Evolutionary conservation across 1,140 invertebrate species (phyloP).

Genomic region (Araneus ventricosus): DNA sequence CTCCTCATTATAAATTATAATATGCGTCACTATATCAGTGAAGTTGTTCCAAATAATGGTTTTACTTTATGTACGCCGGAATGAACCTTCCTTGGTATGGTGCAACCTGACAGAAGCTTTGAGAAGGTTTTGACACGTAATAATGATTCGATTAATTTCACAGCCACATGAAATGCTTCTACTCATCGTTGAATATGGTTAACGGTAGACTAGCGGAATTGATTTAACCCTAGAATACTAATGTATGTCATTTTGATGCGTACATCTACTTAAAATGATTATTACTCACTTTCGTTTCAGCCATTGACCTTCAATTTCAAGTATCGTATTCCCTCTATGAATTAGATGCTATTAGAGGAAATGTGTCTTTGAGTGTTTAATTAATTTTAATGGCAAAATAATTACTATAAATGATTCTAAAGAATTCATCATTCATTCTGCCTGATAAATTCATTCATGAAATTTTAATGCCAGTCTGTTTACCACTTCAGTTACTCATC

Average conservation of each 20-base stretch:
- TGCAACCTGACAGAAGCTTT: neutral
- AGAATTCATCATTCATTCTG: too few species aligned
- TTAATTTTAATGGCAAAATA: too few species aligned
- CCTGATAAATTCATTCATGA: too few species aligned
- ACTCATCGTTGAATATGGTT: neutral
- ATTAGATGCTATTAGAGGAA: too few species aligned
- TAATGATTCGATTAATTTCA: conserved; percentile 23
- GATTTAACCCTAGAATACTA: neutral
- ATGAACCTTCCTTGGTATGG: neutral
- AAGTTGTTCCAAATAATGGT: neutral
- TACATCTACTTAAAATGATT: neutral
- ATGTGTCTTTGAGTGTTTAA: too few species aligned
- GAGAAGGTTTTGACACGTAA: conserved; percentile 5
- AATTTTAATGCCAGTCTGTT: too few species aligned
- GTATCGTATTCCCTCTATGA: too few species aligned
- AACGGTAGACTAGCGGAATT: neutral
- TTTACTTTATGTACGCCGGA: neutral
- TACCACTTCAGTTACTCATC: too few species aligned
- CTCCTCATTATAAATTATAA: neutral
- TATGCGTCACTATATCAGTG: neutral
- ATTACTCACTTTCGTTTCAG: neutral
- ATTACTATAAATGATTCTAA: too few species aligned
- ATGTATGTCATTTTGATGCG: neutral
- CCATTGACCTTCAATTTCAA: neutral
- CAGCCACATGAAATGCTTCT: conserved; percentile 1